Base-by-base conservation (phyloP, 2,113 vertebrate species). In the Rhinolophus ferrumequinum region DNA sequence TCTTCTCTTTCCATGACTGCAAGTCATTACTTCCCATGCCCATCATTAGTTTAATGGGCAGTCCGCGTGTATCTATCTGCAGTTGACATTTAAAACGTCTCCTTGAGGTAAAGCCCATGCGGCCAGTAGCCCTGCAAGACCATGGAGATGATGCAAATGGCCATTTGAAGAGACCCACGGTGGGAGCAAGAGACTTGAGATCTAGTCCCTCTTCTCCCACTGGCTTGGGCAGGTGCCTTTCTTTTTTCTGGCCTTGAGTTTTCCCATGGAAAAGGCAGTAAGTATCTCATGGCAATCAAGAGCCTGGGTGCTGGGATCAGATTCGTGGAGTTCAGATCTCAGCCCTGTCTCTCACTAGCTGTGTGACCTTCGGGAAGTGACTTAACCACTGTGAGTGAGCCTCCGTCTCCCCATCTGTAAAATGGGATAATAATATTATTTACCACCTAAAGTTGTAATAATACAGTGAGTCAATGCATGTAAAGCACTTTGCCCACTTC, bases 261-360 rank as follows among this genome's bases (percentile, higher is more conserved):
- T 92, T 83, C 26, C 58, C 38, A 33, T 2, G 85, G 66, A 76
- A 64, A 24, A 16, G 35, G 18, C 33, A 56, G 22, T 28, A 10
- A 56, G 22, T 28, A 10, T 75, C 28, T 50, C 52, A 24, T 2
- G 16, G 69, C 50, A 38, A 38, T 8, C 47, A 15, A 12, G 11
- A 52, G 11, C 15, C 41, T 15, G 21, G 38, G 16, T 0, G 4
- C 3, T 54, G 22, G 19, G 70, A 75, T 56, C 33, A 70, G 77
- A 52, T 15, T 0, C 0, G 2, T 2, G 0, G 0, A 0, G 6
- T 19, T 26, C 26, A 16, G 0, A n/a, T 56, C 60, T 86, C 70
- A 76, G 22, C 64, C 52, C 56, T 58, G 41, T 9, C 44, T 64
- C 72, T 73, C 21, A 35, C 56, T 19, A 82, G 66, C 54, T 58